Evolutionary conservation across 2,888 invertebrate species (phyloP).

Genomic region (Lasioglossum vierecki): DNA sequence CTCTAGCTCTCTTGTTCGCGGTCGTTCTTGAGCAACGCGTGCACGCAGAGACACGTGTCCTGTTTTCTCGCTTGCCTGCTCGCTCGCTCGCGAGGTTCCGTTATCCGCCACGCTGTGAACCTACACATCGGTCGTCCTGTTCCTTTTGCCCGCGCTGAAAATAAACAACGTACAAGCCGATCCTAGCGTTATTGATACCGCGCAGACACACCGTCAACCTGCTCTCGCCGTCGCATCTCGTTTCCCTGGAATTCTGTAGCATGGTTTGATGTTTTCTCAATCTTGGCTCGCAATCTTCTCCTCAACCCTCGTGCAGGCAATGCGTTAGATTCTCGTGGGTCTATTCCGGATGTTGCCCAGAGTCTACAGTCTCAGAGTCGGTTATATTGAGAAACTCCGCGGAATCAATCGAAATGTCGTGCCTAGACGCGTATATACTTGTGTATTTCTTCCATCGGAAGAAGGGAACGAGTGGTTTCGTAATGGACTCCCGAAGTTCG

Average conservation of each 20-base stretch:
- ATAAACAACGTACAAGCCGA: slow-evolving; percentile 61
- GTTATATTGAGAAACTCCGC: slow-evolving; percentile 45
- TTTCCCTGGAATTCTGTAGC: background rate
- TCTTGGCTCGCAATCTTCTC: background rate
- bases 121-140: slow-evolving; percentile 63
- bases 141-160: slow-evolving; percentile 66
- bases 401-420: slow-evolving; percentile 40
- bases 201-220: slow-evolving; percentile 6
- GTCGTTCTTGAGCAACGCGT: slow-evolving; percentile 41
- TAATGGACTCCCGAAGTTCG: slow-evolving; percentile 21
- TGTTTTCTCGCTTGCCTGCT: slow-evolving; percentile 31
- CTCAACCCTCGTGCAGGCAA: background rate
- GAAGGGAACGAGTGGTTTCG: slow-evolving; percentile 15
- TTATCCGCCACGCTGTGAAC: slow-evolving; percentile 65
- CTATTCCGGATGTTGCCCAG: background rate
- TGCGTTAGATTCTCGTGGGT: background rate
- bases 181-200: slow-evolving; percentile 50
- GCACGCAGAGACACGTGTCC: slow-evolving; percentile 8
- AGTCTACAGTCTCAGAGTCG: background rate
- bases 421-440: background rate
- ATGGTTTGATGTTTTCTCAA: background rate
- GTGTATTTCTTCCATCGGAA: background rate
- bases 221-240: background rate
- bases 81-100: slow-evolving; percentile 61
- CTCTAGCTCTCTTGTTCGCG: slow-evolving; percentile 52